Conservation (phyloP, 2,888 invertebrate species). For the Cinara cedri region DNA sequence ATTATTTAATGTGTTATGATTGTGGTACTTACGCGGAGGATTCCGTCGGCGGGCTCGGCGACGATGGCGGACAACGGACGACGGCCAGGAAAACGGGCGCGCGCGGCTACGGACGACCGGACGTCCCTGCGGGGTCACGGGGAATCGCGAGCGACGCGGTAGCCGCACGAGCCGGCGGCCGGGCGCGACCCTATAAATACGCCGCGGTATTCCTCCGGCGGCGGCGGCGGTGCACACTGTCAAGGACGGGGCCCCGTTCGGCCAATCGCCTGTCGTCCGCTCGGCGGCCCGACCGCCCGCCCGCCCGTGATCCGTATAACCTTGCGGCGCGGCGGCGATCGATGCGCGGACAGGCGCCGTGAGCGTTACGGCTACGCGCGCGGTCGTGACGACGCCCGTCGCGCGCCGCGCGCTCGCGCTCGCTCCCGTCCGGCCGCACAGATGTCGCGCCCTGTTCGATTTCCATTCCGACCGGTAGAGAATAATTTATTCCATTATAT, state of each 20-base stretch:
- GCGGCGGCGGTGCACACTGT: conserved; percentile 30
- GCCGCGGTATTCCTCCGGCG: background rate
- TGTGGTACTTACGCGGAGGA: no score
- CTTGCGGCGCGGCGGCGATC: conserved; percentile 34
- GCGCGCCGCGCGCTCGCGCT: background rate
- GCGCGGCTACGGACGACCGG: conserved; percentile 20
- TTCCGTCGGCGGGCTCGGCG: background rate
- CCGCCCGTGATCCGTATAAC: background rate
- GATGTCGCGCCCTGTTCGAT: conserved; percentile 30
- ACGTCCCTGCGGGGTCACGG: conserved; percentile 34
- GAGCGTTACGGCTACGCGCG: background rate
- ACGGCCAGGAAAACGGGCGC: no score
- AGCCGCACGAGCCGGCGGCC: conserved; percentile 26
- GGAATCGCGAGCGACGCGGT: conserved; percentile 22
- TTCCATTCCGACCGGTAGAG: no score
- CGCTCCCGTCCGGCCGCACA: background rate
- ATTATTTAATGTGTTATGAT: no score
- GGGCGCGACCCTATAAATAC: conserved; percentile 38
- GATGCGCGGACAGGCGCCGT: conserved; percentile 25
- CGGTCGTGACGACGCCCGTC: background rate
- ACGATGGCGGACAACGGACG: background rate
- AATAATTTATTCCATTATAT: no score
- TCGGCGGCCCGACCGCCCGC: background rate
- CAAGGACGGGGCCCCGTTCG: conserved; percentile 36
- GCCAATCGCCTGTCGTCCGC: conserved; percentile 13